Percentiles rank a stretch among this genome's conserved stretches.
Conservation (phyloP, 2,888 invertebrate genomes). For the Bibio marci region DNA sequence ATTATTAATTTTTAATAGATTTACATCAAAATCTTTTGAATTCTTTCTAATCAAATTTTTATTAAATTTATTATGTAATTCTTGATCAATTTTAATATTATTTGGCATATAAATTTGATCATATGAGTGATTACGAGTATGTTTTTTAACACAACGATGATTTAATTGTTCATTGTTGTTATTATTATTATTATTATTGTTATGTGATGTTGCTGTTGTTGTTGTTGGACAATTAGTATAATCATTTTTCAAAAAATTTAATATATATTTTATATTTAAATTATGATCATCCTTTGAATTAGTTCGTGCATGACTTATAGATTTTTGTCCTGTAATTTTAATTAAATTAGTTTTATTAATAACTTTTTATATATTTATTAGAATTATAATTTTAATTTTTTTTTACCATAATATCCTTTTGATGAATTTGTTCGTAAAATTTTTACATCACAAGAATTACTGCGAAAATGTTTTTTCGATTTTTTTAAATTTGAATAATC, state of each 20-base stretch:
- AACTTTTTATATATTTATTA: too few relatives aligned
- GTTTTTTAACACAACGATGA: slow-evolving; percentile 16
- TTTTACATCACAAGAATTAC: slow-evolving; percentile 29
- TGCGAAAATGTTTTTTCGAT: slow-evolving; percentile 28
- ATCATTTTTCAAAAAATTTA: slow-evolving; percentile 24
- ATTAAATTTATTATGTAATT: slow-evolving; percentile 21
- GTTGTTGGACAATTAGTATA: slow-evolving; percentile 20
- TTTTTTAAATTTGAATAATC: slow-evolving; percentile 13
- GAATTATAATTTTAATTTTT: too few relatives aligned
- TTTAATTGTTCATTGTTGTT: too few relatives aligned
- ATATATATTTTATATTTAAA: slow-evolving; percentile 26
- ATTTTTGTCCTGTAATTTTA: too few relatives aligned
- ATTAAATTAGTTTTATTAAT: too few relatives aligned
- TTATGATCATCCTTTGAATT: slow-evolving; percentile 19
- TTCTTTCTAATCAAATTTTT: slow-evolving; percentile 8
- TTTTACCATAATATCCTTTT: too few relatives aligned
- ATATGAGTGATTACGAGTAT: slow-evolving; percentile 29
- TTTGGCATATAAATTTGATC: slow-evolving; percentile 30
- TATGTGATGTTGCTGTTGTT: slow-evolving; percentile 15
- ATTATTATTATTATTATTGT: too few relatives aligned
- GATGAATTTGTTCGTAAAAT: slow-evolving; percentile 17
- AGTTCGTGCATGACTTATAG: slow-evolving; percentile 15
- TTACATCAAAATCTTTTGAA: slow-evolving; percentile 13
- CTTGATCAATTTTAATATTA: slow-evolving; percentile 27
- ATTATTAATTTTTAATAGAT: slow-evolving; percentile 19